Evolutionary conservation across 2,888 invertebrate species (phyloP), one percentile per base, ranked within the genome.

Genomic region (Himalopsyche tibetana): DNA sequence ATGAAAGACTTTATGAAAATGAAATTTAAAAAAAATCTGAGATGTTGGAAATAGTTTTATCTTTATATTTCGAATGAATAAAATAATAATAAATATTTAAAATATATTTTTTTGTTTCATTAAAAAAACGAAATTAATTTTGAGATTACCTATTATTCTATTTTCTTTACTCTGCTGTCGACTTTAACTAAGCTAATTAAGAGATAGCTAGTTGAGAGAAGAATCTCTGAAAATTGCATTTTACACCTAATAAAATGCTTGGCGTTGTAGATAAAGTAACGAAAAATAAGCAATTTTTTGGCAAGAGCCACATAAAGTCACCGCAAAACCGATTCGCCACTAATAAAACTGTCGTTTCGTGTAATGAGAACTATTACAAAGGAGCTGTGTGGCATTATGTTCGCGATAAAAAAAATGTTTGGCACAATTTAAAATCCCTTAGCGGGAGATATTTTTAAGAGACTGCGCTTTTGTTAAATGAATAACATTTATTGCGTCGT

Each of bases 311-410:
- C 63, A 63, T 63, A 63, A 63, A 63, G 63, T 63, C 63, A 28
- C 63, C 63, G 63, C 63, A 28, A 11, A 63, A 63, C 63, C 63
- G 28, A 63, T 63, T 63, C 28, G 63, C 63, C 19, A 19, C 63
- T 5, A 63, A 63, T 63, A 63, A 63, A 63, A 63, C 63, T 63
- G 63, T 63, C 63, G 63, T 63, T 19, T 28, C 19, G 63, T n/a
- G 63, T 63, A 63, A 63, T 63, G 63, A 63, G 63, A 63, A 63
- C 63, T 63, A 63, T 63, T 63, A 63, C 63, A 63, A 63, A n/a
- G n/a, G 8, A 63, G 19, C 63, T 19, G 6, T n/a, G 63, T 28
- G 28, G 63, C 28, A 19, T 63, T 63, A 63, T 19, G 19, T 63
- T 28, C 8, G 11, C 63, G 63, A 63, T 63, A 63, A 63, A 63